These are phyloP conservation scores for Sphecodes monilicornis DNA, from an alignment of 2,888 invertebrate genomes.

Conservation along the genomic window DNA sequence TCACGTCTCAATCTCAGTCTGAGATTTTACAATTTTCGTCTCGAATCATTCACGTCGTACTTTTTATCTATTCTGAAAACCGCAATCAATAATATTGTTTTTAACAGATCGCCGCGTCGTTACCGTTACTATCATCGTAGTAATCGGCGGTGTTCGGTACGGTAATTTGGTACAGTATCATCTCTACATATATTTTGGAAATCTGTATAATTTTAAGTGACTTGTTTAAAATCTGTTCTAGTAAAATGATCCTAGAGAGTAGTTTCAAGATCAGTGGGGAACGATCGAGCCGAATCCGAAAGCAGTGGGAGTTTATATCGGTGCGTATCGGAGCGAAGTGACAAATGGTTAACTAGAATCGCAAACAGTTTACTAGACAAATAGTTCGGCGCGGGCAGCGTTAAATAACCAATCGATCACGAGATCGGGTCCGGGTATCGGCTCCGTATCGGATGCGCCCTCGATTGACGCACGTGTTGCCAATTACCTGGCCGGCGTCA, in stretches of 20 bases:
- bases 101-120: too few species aligned
- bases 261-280: not conserved
- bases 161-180: too few species aligned
- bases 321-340: slow-evolving; percentile 1
- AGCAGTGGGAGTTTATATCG: not conserved
- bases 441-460: not conserved
- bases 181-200: too few species aligned
- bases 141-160: too few species aligned
- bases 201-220: not conserved
- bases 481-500: slow-evolving; percentile 41
- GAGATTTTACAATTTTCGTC: too few species aligned
- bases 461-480: slow-evolving; percentile 32
- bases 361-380: slow-evolving; percentile 51
- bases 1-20: too few species aligned
- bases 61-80: too few species aligned
- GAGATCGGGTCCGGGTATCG: slow-evolving; percentile 13
- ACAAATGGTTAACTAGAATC: slow-evolving; percentile 53
- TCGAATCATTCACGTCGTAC: too few species aligned
- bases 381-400: slow-evolving; percentile 48
- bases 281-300: not conserved
- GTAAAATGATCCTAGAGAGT: not conserved
- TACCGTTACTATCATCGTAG: too few species aligned
- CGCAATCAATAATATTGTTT: too few species aligned
- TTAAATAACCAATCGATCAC: slow-evolving; percentile 57
- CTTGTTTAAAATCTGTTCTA: not conserved